phyloP scores from a whole-genome alignment of 2,797 vertebrate genomes.

The Alauda arvensis region DNA sequence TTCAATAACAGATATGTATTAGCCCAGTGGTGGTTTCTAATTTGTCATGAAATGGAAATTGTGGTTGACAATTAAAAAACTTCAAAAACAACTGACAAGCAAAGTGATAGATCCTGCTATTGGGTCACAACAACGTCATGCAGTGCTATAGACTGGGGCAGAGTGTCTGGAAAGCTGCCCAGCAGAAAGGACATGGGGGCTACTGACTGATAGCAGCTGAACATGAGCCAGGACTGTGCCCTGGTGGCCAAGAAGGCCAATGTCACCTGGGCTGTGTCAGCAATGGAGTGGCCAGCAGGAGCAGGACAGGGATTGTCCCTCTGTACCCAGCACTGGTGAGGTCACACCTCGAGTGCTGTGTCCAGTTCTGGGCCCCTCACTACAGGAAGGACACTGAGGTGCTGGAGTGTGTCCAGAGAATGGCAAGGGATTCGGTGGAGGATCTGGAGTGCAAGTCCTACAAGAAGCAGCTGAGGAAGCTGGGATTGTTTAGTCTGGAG shows the following conservation, averaged over 20 bases:
- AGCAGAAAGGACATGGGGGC: background rate
- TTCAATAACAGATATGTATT: background rate
- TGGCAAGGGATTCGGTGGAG: rapidly evolving
- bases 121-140: background rate
- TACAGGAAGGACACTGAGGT: background rate
- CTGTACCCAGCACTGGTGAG: rapidly evolving
- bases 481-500: background rate
- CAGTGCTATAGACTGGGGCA: background rate
- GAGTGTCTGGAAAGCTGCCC: background rate
- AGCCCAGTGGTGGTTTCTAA: background rate
- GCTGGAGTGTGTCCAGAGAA: background rate
- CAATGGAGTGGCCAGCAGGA: background rate
- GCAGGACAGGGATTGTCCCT: rapidly evolving
- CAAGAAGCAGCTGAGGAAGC: rapidly evolving
- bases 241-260: background rate
- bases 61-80: background rate
- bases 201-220: background rate
- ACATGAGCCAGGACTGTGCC: background rate
- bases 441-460: background rate
- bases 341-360: rapidly evolving
- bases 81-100: background rate
- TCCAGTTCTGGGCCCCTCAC: background rate
- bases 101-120: background rate
- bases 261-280: background rate
- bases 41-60: background rate